Evolutionary conservation across 2,888 invertebrate species (phyloP), one percentile per base, ranked within the genome.

Genomic region (Scelioninae gen. 1): DNA sequence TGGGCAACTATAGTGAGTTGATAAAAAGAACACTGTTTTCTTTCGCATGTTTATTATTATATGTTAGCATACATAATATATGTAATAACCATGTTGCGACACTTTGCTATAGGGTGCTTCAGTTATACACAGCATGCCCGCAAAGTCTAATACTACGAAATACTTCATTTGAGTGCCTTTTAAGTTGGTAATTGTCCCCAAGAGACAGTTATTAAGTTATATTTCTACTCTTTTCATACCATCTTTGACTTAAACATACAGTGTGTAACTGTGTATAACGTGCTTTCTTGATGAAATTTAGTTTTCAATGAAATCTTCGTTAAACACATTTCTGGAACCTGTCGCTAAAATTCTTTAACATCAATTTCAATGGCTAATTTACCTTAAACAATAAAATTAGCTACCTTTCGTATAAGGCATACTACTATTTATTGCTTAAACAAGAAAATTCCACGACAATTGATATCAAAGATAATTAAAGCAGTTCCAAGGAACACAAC

Each of bases 21-120:
- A 23, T 4, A 23, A 23, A 23, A 23, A 23, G n/a, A n/a, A n/a
- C 23, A 23, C 6, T 43, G 2, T 43, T 43, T 68, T 56, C 10
- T 43, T 65, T 76, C 75, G 75, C 69, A 65, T 72, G 29, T 82
- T 82, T 82, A 82, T 82, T 82, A 58, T 58, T 82, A 71, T 53
- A 77, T 78, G 65, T 75, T 63, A 82, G 78, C 78, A 82, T 82
- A 82, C 82, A 78, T 82, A 78, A 82, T 82, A 82, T 82, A 82
- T 78, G 78, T 78, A 68, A 76, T 83, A 80, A 80, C 56, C 80
- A 83, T 55, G 60, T 72, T 83, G 83, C 66, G 31, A 78, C 58
- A 83, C 72, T 79, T 83, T 79, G 79, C 79, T 66, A 51, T 62
- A 71, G 77, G 81, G 81, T 69, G 80, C 83, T 84, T 77, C 66